Conservation (phyloP, 2,888 invertebrate genomes). For the Podabrus alpinus region DNA sequence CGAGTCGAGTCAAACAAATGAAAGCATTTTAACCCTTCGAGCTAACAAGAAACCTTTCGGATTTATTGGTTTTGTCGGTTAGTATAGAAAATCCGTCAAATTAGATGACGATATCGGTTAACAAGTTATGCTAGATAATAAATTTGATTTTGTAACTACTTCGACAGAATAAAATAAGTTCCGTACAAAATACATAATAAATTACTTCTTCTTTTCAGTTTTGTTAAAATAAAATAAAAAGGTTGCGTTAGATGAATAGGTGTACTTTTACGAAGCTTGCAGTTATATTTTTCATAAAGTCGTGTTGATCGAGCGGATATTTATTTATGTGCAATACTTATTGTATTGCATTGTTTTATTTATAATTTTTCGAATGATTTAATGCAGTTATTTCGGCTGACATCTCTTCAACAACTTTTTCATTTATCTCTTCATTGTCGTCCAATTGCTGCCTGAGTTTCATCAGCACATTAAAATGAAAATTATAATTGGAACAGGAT, state of each 20-base stretch:
- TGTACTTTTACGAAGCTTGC: neutral
- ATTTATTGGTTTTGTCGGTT: slow-evolving; percentile 4
- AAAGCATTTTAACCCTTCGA: neutral
- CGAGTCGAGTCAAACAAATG: neutral
- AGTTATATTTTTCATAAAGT: neutral
- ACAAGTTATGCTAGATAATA: neutral
- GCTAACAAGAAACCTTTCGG: neutral
- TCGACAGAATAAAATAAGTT: neutral
- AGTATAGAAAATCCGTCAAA: neutral
- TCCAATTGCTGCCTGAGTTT: neutral
- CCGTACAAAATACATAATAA: neutral
- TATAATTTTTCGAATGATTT: neutral
- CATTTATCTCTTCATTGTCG: neutral
- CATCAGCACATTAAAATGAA: neutral
- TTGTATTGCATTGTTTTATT: neutral
- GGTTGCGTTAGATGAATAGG: neutral
- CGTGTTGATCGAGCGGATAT: neutral
- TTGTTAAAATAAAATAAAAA: neutral
- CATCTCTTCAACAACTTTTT: neutral
- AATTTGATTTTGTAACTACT: neutral
- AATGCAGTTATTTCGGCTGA: neutral
- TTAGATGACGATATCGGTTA: slow-evolving; percentile 3
- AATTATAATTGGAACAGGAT: neutral
- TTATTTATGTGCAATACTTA: neutral
- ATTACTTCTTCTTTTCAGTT: neutral